phyloP scores from a whole-genome alignment of 2,797 vertebrate species.

The Avahi laniger region DNA sequence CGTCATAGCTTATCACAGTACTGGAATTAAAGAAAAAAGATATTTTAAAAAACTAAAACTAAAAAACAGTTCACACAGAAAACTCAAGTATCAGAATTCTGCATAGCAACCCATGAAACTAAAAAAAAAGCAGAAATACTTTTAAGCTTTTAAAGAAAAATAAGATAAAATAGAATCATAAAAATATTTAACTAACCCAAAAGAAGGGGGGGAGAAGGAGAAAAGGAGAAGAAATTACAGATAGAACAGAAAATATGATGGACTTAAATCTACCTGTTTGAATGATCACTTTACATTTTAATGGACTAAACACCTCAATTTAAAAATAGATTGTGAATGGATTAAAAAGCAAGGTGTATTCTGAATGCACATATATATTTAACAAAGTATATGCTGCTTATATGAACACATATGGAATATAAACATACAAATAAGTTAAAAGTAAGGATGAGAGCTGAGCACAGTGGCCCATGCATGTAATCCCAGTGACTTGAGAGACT shows the following conservation, averaged over 20 bases:
- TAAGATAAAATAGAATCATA: background rate
- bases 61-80: background rate
- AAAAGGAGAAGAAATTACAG: background rate
- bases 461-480: too few species aligned
- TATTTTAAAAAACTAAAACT: background rate
- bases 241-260: background rate
- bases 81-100: background rate
- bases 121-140: background rate
- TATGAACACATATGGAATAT: too few species aligned
- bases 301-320: background rate
- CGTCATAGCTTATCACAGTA: background rate
- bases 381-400: too few species aligned
- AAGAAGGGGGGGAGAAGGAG: background rate
- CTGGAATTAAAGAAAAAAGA: background rate
- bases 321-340: too few species aligned
- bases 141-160: background rate
- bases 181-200: background rate
- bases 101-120: background rate
- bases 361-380: too few species aligned
- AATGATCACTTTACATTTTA: background rate
- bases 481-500: too few species aligned
- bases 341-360: too few species aligned
- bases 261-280: background rate
- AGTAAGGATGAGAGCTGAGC: too few species aligned
- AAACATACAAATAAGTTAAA: too few species aligned